phyloP scores from a whole-genome alignment of 2,113 vertebrate genomes.

The Chaenogobius annularis region DNA sequence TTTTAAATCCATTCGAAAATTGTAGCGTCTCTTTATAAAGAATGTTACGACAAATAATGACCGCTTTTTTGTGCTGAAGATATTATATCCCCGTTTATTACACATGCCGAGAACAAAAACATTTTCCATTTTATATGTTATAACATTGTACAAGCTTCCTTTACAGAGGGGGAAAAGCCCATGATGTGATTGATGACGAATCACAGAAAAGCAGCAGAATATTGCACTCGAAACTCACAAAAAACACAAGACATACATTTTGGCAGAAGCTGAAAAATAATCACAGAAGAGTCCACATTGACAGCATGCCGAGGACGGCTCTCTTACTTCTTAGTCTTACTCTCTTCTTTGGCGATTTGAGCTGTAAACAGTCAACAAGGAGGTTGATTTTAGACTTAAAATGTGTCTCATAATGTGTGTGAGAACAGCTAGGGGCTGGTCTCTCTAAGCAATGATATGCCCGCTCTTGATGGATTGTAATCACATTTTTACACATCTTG shows the following conservation, averaged over 20 bases:
- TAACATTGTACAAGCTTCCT: background rate
- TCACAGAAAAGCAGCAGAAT: background rate
- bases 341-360: constrained; percentile 69
- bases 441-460: background rate
- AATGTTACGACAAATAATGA: background rate
- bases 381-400: background rate
- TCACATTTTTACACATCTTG: too few species aligned
- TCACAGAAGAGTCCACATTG: constrained; percentile 13
- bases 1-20: too few species aligned
- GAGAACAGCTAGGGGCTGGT: background rate
- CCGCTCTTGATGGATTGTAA: too few species aligned
- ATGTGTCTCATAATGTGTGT: background rate
- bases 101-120: background rate
- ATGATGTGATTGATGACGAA: background rate
- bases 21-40: too few species aligned
- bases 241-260: background rate
- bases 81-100: background rate
- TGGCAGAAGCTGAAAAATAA: background rate
- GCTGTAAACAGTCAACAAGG: constrained; percentile 50
- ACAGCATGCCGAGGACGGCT: constrained; percentile 5
- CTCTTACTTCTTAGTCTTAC: constrained; percentile 45
- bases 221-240: background rate
- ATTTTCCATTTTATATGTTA: background rate
- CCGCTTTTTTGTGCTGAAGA: background rate
- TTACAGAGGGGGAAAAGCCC: background rate